Evolutionary conservation across 2,888 invertebrate species (phyloP).

Genomic region (Thalpophila matura): DNA sequence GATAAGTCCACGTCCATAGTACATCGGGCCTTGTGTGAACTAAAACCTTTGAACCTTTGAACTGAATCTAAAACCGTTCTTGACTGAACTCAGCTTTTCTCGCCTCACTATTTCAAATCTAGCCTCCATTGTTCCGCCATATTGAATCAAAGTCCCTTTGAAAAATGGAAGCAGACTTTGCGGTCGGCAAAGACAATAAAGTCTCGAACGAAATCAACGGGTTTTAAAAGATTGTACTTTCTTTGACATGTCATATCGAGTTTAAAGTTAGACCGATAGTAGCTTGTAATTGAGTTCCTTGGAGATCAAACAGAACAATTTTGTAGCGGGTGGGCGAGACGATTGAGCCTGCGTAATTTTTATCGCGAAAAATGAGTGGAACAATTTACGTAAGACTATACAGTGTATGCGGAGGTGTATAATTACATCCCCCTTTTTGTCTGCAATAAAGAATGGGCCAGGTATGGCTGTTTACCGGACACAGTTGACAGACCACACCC

Average conservation of each 20-base stretch:
- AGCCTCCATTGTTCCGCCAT: conserved; percentile 67
- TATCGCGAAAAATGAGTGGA: not conserved
- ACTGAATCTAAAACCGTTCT: too few relatives aligned
- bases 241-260: conserved; percentile 54
- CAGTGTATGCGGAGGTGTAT: too few relatives aligned
- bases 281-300: conserved; percentile 29
- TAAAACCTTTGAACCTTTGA: not conserved
- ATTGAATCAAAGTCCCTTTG: conserved; percentile 81
- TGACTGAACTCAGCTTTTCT: conserved; percentile 1
- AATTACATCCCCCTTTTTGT: too few relatives aligned
- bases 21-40: not conserved
- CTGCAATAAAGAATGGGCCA: too few relatives aligned
- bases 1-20: not conserved
- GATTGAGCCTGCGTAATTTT: not conserved
- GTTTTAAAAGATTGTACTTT: conserved; percentile 58
- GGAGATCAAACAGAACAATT: conserved; percentile 15
- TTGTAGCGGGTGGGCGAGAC: not conserved
- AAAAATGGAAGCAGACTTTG: conserved; percentile 74
- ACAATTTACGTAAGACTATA: too few relatives aligned
- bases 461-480: too few relatives aligned
- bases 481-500: too few relatives aligned
- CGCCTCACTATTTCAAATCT: conserved; percentile 16
- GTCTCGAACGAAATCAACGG: conserved; percentile 55
- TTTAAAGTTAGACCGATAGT: conserved; percentile 36
- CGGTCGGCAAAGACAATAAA: conserved; percentile 67